Conservation (phyloP, 2,113 vertebrate species). For the Gobiocypris rarus region DNA sequence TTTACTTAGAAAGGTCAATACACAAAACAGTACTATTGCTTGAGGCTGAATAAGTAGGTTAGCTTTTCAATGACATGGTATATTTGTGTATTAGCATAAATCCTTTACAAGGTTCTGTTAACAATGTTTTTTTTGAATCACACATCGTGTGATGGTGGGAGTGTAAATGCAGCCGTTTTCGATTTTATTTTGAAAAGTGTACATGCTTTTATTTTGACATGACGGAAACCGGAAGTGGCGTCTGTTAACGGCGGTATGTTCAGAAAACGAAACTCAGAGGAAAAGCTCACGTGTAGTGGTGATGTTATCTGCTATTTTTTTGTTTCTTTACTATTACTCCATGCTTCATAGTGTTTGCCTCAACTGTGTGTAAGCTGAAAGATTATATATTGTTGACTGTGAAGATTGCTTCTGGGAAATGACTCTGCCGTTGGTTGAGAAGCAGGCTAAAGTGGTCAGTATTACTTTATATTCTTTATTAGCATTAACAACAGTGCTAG, state of each 20-base stretch:
- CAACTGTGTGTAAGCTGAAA: not conserved
- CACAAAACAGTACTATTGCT: not conserved
- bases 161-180: not conserved
- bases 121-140: not conserved
- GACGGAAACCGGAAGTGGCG: too few species aligned
- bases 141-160: slow-evolving; percentile 7
- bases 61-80: too few species aligned
- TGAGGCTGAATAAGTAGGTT: not conserved
- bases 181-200: too few species aligned
- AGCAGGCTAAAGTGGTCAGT: slow-evolving; percentile 9
- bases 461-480: not conserved
- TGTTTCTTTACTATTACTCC: too few species aligned
- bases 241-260: too few species aligned
- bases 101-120: not conserved
- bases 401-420: not conserved
- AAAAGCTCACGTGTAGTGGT: too few species aligned
- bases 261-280: too few species aligned
- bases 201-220: too few species aligned
- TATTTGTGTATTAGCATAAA: not conserved
- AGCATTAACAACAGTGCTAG: too few species aligned
- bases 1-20: not conserved
- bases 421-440: not conserved
- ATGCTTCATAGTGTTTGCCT: not conserved
- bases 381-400: too few species aligned
- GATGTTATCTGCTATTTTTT: not conserved